Conservation (phyloP, 2,888 invertebrate species). For the Sinopyrophorus schimmeli region DNA sequence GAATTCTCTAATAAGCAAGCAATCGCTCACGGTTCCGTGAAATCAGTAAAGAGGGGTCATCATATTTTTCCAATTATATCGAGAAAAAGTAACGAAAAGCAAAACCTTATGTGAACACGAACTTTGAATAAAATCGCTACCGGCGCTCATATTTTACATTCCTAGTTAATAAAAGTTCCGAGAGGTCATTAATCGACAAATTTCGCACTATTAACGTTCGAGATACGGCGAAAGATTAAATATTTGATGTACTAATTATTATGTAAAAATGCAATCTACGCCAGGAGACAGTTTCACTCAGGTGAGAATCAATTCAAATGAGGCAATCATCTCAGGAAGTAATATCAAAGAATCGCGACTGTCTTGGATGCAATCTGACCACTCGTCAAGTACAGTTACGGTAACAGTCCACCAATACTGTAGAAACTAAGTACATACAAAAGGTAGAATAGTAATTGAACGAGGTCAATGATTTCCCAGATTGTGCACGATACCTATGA, state of each 20-base stretch:
- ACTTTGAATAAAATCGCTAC: conserved; percentile 10
- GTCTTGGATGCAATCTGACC: conserved; percentile 33
- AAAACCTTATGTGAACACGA: conserved; percentile 16
- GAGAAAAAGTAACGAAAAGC: conserved; percentile 15
- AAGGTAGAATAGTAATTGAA: conserved; percentile 36
- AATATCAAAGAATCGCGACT: conserved; percentile 26
- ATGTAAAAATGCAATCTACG: conserved; percentile 19
- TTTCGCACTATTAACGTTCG: background rate
- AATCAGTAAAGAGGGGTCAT: conserved; percentile 23
- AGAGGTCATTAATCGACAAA: background rate
- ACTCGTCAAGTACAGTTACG: conserved; percentile 35
- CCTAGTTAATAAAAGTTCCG: conserved; percentile 1
- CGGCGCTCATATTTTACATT: conserved; percentile 13
- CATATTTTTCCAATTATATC: conserved; percentile 13
- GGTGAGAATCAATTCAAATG: conserved; percentile 27
- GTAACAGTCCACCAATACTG: conserved; percentile 36
- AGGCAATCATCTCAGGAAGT: conserved; percentile 29
- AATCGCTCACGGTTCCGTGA: conserved; percentile 18
- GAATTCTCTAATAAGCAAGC: conserved; percentile 17
- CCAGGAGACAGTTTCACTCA: conserved; percentile 16
- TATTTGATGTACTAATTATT: conserved; percentile 17
- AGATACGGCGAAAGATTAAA: background rate
- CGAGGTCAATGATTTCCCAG: conserved; percentile 39
- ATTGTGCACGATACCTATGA: conserved; percentile 36
- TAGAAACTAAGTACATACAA: conserved; percentile 33